Percentiles rank a stretch among this genome's conserved stretches.
Conservation (phyloP, 2,797 vertebrate genomes). For the Sebastes glaucus region DNA sequence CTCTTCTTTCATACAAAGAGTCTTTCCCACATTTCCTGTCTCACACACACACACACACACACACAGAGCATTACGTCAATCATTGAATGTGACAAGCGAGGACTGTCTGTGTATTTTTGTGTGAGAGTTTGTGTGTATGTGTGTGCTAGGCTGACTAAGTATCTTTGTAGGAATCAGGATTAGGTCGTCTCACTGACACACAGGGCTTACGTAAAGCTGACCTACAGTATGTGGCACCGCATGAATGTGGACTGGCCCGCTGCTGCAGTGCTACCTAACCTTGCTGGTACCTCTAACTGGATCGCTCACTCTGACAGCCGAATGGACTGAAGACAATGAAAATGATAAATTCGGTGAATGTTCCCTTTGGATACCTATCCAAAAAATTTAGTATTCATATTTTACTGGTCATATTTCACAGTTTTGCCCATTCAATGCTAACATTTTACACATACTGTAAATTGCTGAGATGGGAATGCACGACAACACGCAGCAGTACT, state of each 20-base stretch:
- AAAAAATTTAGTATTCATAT: neutral
- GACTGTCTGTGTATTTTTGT: neutral
- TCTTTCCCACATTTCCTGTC: slow-evolving; percentile 25
- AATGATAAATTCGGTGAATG: neutral
- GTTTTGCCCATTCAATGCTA: neutral
- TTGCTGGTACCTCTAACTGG: neutral
- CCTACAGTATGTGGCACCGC: slow-evolving; percentile 19
- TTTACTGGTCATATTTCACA: neutral
- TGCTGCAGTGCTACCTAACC: slow-evolving; percentile 3
- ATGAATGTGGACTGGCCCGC: slow-evolving; percentile 13
- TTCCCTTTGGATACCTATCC: neutral
- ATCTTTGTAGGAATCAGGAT: slow-evolving; percentile 59
- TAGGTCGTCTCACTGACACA: slow-evolving; percentile 51
- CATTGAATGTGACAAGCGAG: slow-evolving; percentile 35
- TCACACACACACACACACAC: slow-evolving; percentile 1
- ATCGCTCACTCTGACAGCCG: neutral
- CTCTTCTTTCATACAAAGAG: slow-evolving; percentile 44
- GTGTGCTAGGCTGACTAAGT: slow-evolving; percentile 32
- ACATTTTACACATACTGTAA: neutral
- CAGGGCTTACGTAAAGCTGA: slow-evolving; percentile 57
- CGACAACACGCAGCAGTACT: neutral
- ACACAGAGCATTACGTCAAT: slow-evolving; percentile 29
- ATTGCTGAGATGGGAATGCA: neutral
- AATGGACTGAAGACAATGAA: neutral
- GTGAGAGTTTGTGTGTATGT: neutral